Evolutionary conservation across 2,113 vertebrate genomes (phyloP).

Genomic region (Arenaria interpres): DNA sequence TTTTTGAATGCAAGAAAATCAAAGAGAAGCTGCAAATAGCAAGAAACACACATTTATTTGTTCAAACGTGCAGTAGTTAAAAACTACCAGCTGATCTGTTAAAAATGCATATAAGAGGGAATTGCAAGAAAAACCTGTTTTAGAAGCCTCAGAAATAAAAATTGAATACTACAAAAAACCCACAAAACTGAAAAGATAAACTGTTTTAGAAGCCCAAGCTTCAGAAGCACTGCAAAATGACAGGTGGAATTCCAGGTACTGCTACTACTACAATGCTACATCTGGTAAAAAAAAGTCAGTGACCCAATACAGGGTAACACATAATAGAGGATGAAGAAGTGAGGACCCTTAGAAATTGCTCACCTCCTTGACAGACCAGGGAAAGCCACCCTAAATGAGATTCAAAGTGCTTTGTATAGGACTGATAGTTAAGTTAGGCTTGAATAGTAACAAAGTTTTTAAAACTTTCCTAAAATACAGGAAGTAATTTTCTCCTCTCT

Average conservation of each 20-base stretch:
- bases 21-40: conserved; percentile 88
- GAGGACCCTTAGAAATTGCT: neutral
- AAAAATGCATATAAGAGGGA: neutral
- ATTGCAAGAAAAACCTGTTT: neutral
- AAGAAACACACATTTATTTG: neutral
- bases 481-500: neutral
- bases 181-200: neutral
- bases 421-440: neutral
- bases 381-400: neutral
- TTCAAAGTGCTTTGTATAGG: neutral
- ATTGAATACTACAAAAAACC: neutral
- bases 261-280: neutral
- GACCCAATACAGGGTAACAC: neutral
- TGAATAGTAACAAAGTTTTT: neutral
- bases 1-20: conserved; percentile 99
- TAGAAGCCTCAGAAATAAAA: neutral
- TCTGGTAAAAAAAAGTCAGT: neutral
- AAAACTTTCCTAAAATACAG: neutral
- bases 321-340: neutral
- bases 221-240: neutral
- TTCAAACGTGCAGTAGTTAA: neutral
- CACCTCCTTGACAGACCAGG: neutral
- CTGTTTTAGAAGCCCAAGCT: neutral
- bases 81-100: neutral
- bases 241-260: neutral